phyloP scores from a whole-genome alignment of 1,140 invertebrate species.

The Bombus vancouverensis region DNA sequence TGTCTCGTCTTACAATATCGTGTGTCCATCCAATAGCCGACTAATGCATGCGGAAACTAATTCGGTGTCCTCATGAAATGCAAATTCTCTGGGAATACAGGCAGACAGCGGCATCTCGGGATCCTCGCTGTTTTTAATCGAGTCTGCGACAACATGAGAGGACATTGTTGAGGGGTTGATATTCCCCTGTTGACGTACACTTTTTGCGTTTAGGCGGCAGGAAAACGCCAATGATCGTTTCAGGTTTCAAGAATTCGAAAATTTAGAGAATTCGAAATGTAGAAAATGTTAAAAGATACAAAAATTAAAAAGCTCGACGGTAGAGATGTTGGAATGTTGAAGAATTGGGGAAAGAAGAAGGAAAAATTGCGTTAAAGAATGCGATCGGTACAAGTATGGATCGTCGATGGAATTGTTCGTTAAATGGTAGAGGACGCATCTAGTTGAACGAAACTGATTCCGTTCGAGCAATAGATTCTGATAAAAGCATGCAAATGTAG shows the following conservation, averaged over 20 bases:
- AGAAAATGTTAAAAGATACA: not conserved
- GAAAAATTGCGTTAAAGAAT: not conserved
- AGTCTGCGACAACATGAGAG: not conserved
- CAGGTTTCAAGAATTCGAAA: too few species aligned
- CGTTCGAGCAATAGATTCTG: slow-evolving; percentile 16
- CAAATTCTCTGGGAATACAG: slow-evolving; percentile 1
- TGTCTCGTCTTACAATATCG: slow-evolving; percentile 19
- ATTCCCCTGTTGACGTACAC: not conserved
- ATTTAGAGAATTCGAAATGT: too few species aligned
- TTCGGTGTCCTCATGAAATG: slow-evolving; percentile 36
- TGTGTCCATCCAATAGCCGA: slow-evolving; percentile 6
- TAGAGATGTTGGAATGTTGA: not conserved
- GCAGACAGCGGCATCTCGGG: not conserved
- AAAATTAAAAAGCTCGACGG: not conserved
- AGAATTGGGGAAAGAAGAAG: too few species aligned
- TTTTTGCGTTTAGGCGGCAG: not conserved
- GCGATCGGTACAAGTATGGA: not conserved
- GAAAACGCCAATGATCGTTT: too few species aligned
- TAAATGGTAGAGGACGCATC: not conserved
- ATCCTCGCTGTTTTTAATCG: slow-evolving; percentile 25
- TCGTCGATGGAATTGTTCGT: not conserved
- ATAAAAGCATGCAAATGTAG: slow-evolving; percentile 29
- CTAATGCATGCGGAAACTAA: slow-evolving; percentile 34
- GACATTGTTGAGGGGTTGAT: not conserved
- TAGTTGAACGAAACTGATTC: not conserved